Evolutionary conservation across 2,113 vertebrate genomes (phyloP).

Genomic region (Leptocoma aspasia): DNA sequence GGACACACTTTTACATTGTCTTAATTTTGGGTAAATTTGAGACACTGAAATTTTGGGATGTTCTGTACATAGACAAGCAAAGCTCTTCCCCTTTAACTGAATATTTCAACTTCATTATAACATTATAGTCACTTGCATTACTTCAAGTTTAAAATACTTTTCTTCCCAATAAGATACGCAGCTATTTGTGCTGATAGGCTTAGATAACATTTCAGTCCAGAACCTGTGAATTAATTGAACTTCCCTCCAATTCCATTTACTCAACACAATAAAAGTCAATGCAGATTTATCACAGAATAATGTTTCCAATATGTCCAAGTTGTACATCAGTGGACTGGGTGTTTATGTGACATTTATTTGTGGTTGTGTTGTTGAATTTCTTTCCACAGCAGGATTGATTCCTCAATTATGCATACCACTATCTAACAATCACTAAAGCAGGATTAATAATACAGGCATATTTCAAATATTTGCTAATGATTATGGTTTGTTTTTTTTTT

Average conservation of each 20-base stretch:
- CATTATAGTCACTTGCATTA: not conserved
- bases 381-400: not conserved
- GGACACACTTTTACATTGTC: not conserved
- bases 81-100: not conserved
- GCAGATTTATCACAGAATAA: not conserved
- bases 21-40: not conserved
- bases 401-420: not conserved
- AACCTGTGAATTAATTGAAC: not conserved
- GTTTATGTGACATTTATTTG: not conserved
- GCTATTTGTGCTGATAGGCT: not conserved
- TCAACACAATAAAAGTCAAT: not conserved
- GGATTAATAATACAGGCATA: not conserved
- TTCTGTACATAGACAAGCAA: not conserved
- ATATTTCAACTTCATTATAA: not conserved
- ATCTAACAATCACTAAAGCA: not conserved
- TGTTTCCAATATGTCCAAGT: not conserved
- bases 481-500: not conserved
- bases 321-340: not conserved
- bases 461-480: not conserved
- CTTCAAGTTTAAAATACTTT: not conserved
- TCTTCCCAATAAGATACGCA: not conserved
- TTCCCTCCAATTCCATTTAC: not conserved
- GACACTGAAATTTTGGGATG: not conserved
- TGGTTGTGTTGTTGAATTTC: not conserved
- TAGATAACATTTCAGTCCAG: not conserved